Percentiles rank a stretch among this genome's conserved stretches.
phyloP scores from a whole-genome alignment of 1,140 invertebrate genomes.

The Chymomyza costata region DNA sequence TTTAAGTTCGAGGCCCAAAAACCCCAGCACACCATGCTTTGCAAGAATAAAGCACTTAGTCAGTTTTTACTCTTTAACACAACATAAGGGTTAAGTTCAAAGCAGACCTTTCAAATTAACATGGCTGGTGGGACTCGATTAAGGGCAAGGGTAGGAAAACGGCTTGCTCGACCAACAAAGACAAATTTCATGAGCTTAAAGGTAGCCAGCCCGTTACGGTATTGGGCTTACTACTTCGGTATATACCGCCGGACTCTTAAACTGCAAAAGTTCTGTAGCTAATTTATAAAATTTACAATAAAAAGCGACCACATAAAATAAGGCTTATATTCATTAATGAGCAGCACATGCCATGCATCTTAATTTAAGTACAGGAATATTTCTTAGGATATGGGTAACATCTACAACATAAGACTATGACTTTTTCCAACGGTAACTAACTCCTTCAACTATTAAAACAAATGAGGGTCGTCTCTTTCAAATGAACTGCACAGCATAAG shows the following conservation, averaged over 20 bases:
- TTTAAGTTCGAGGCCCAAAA: too few relatives aligned
- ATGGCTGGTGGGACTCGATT: conserved; percentile 21
- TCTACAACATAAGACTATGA: background rate
- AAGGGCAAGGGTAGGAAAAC: background rate
- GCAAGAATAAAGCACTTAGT: too few relatives aligned
- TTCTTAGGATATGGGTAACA: too few relatives aligned
- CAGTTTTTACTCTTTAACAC: too few relatives aligned
- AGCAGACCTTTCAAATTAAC: conserved; percentile 7
- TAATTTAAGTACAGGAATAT: background rate
- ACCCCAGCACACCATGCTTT: too few relatives aligned
- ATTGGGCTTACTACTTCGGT: too few relatives aligned
- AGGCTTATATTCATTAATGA: conserved; percentile 45
- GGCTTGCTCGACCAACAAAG: conserved; percentile 29
- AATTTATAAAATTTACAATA: conserved; percentile 60
- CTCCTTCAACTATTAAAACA: conserved; percentile 68
- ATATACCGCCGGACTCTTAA: too few relatives aligned
- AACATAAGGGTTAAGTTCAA: too few relatives aligned
- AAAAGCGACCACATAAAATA: conserved; percentile 2
- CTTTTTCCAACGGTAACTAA: background rate
- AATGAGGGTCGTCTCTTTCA: conserved; percentile 47
- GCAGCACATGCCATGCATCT: background rate
- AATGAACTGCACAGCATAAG: too few relatives aligned
- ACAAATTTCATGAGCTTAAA: conserved; percentile 60
- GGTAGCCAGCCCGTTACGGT: too few relatives aligned
- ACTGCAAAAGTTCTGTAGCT: conserved; percentile 11